phyloP scores from a whole-genome alignment of 1,140 invertebrate species.

The Cylas formicarius region DNA sequence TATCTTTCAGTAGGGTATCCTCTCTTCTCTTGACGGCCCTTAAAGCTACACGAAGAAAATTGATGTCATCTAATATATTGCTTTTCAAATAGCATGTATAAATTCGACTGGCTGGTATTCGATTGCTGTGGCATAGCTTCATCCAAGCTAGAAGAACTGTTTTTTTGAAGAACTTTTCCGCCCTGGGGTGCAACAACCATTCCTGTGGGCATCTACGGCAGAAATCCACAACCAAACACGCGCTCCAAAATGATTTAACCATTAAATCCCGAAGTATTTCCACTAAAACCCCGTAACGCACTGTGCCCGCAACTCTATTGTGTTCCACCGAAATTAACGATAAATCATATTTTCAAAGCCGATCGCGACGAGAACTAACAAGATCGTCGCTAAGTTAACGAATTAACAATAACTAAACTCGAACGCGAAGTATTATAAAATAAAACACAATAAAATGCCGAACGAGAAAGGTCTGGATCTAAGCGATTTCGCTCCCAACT shows the following conservation, averaged over 20 bases:
- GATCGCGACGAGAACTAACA: too few relatives aligned
- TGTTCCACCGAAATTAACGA: slow-evolving; percentile 25
- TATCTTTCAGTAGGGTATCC: slow-evolving; percentile 14
- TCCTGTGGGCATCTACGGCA: slow-evolving; percentile 23
- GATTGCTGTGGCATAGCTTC: slow-evolving; percentile 11
- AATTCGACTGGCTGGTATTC: neutral
- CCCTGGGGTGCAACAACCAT: slow-evolving; percentile 24
- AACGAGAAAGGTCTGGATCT: slow-evolving; percentile 28
- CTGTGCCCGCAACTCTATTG: too few relatives aligned
- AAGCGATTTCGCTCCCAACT: slow-evolving; percentile 30
- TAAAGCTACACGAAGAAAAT: slow-evolving; percentile 25
- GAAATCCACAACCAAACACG: too few relatives aligned
- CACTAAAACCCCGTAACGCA: too few relatives aligned
- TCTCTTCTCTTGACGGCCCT: slow-evolving; percentile 33
- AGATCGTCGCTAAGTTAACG: too few relatives aligned
- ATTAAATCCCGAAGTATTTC: too few relatives aligned
- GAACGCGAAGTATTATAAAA: neutral
- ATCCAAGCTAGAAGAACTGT: slow-evolving; percentile 3
- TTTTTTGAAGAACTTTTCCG: neutral
- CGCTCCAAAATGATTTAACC: too few relatives aligned
- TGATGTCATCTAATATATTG: slow-evolving; percentile 37
- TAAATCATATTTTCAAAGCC: slow-evolving; percentile 22
- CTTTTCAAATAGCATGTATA: slow-evolving; percentile 10
- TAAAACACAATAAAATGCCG: slow-evolving; percentile 1
- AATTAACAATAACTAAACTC: neutral